Percentiles rank a stretch among this genome's conserved stretches.
Conservation (phyloP, 2,888 invertebrate genomes). For the Pocota personata region DNA sequence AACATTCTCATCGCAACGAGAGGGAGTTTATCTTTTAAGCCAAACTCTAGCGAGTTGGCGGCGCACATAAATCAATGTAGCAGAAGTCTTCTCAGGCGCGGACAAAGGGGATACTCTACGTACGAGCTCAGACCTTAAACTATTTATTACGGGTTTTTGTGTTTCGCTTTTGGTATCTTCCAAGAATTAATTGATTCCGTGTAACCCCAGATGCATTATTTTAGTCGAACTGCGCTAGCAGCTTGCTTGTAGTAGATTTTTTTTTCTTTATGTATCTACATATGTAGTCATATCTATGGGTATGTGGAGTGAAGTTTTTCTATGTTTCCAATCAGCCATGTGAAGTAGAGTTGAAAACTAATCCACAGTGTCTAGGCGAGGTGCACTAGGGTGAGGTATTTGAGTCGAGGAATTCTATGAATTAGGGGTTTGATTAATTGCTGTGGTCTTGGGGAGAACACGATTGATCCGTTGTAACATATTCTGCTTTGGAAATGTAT, state of each 20-base stretch:
- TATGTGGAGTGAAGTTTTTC: not conserved
- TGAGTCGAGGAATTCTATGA: conserved; percentile 32
- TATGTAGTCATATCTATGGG: not conserved
- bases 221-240: conserved; percentile 9
- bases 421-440: conserved; percentile 27
- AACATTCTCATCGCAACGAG: conserved; percentile 38
- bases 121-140: conserved; percentile 60
- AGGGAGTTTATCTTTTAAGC: conserved; percentile 35
- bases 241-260: not conserved
- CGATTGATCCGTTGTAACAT: conserved; percentile 16
- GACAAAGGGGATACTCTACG: conserved; percentile 10
- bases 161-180: conserved; percentile 58
- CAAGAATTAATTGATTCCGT: conserved; percentile 71
- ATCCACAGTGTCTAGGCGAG: conserved; percentile 10
- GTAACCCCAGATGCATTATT: conserved; percentile 70
- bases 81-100: conserved; percentile 9
- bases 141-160: conserved; percentile 53
- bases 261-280: not conserved
- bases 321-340: conserved; percentile 31
- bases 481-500: not conserved
- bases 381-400: conserved; percentile 19
- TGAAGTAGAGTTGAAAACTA: conserved; percentile 4
- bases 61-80: conserved; percentile 43
- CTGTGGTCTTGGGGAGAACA: not conserved
- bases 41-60: conserved; percentile 30